Base-by-base conservation (phyloP, 1,140 invertebrate species). In the Phocides pigmalion region DNA sequence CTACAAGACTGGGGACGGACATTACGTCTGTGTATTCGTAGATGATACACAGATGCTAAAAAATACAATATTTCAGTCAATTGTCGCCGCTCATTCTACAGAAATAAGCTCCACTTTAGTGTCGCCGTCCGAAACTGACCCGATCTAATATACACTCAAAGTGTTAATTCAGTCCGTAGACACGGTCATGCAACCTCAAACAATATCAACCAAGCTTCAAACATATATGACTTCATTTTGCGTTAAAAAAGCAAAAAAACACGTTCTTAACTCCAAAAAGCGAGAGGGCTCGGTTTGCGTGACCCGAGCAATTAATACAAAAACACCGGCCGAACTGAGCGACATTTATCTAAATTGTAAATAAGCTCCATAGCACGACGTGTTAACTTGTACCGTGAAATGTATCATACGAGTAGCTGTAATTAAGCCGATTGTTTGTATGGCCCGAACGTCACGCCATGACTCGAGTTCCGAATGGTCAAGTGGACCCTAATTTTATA, bases 291-390 rank as follows among this genome's bases (percentile, higher is more conserved):
- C 58, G 68, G 54, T 22, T 84, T 54, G 81, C 79, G 79, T 84
- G 81, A 72, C 70, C 70, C 58, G 39, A 58, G 50, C 73, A 75
- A 83, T 83, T 83, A 83, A 72, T 75, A 70, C 64, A 17, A 9
- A 59, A 72, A 75, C 67, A 62, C 44, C 68, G 53, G 53, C 49
- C 44, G 62, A 59, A 64, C 64, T 44, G 59, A 69, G 62, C 69
- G 51, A 66, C 62, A 64, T 64, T 72, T 75, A 79, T 80, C 77
- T 80, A 67, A 80, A 82, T 84, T 84, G 75, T 79, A 75, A 81
- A 83, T 81, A 68, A 66, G 63, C 22, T 44, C 50, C 47, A 53
- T 49, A 54, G 20, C 64, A 51, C 59, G 41, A 71, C 61, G 68
- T 68, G 66, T 72, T 74, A 74, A 72, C 68, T 74, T 62, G 64